Evolutionary conservation across 2,888 invertebrate species (phyloP).

Genomic region (Phaedon cochleariae): DNA sequence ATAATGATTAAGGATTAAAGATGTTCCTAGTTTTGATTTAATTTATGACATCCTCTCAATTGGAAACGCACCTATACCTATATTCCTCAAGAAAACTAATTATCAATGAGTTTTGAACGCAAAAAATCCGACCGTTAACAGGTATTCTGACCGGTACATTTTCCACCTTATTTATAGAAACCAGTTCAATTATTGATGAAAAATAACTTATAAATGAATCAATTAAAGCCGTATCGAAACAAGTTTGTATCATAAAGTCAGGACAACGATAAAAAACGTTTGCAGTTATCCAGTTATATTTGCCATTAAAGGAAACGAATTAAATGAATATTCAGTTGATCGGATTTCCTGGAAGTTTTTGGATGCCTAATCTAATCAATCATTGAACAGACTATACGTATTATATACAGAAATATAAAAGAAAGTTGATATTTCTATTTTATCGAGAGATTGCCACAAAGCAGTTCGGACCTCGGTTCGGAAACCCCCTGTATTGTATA

Average conservation of each 20-base stretch:
- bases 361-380: no score
- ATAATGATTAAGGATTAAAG: neutral
- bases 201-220: conserved; percentile 14
- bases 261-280: conserved; percentile 9
- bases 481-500: no score
- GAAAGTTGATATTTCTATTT: no score
- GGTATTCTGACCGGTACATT: conserved; percentile 10
- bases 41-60: neutral
- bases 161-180: conserved; percentile 10
- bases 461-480: no score
- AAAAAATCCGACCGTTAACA: conserved; percentile 11
- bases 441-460: no score
- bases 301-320: conserved; percentile 9
- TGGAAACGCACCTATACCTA: neutral
- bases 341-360: neutral
- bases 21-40: neutral
- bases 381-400: no score
- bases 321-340: neutral
- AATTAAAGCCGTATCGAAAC: conserved; percentile 14
- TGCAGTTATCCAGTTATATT: conserved; percentile 14
- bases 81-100: neutral
- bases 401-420: no score
- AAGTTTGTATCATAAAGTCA: neutral
- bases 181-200: conserved; percentile 18
- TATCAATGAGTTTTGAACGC: neutral